Percentiles rank a stretch among this genome's conserved stretches.
phyloP scores from a whole-genome alignment of 2,888 invertebrate genomes.

The Drosophila cyrtoloma region DNA sequence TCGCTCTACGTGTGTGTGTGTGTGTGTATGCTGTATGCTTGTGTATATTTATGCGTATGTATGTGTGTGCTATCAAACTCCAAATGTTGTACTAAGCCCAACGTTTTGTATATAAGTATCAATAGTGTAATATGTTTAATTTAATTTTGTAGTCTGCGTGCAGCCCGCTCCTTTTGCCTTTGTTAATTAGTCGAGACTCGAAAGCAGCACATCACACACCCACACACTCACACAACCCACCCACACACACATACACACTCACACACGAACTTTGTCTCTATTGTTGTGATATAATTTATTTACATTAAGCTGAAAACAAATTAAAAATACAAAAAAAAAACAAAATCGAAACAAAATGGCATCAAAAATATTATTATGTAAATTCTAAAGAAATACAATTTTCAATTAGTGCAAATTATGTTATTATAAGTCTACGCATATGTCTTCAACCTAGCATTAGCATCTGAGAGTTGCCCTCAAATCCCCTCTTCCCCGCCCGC shows the following conservation, averaged over 20 bases:
- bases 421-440: conserved; percentile 46
- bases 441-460: conserved; percentile 42
- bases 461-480: conserved; percentile 4
- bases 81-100: conserved; percentile 40
- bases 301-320: conserved; percentile 65
- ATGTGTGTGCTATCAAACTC: conserved; percentile 6
- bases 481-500: background rate
- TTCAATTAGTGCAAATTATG: conserved; percentile 75
- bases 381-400: conserved; percentile 56
- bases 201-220: conserved; percentile 9
- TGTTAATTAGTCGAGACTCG: conserved; percentile 28
- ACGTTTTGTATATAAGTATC: conserved; percentile 44
- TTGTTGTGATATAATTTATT: conserved; percentile 85
- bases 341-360: conserved; percentile 14
- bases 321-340: conserved; percentile 12
- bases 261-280: conserved; percentile 79
- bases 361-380: conserved; percentile 29
- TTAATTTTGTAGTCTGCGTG: conserved; percentile 35
- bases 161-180: conserved; percentile 30
- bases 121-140: conserved; percentile 24
- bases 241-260: conserved; percentile 28
- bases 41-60: conserved; percentile 8
- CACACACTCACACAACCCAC: conserved; percentile 7
- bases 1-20: conserved; percentile 10
- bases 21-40: conserved; percentile 12